phyloP scores from a whole-genome alignment of 2,888 invertebrate species.

The Synanthedon andrenaeformis region DNA sequence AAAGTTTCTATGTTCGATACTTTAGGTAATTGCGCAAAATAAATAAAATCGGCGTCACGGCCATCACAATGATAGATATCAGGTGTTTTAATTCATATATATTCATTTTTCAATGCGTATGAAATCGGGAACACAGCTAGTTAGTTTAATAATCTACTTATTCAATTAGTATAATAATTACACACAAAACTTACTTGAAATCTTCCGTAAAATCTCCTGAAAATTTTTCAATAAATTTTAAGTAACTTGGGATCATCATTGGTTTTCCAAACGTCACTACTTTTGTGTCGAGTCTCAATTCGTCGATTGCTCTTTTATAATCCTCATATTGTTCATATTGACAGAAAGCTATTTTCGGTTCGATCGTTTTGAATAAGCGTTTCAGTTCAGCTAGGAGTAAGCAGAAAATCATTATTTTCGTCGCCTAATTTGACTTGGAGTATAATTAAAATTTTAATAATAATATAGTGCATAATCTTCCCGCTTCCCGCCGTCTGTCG shows the following conservation, averaged over 20 bases:
- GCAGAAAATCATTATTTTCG: background rate
- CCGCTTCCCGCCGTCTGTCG: too few relatives aligned
- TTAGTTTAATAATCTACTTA: background rate
- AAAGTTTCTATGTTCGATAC: too few relatives aligned
- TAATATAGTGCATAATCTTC: too few relatives aligned
- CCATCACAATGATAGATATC: too few relatives aligned
- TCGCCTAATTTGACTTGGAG: too few relatives aligned
- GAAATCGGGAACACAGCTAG: too few relatives aligned
- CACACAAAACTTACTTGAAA: background rate
- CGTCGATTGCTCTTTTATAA: background rate
- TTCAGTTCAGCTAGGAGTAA: conserved; percentile 2
- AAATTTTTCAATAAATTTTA: background rate
- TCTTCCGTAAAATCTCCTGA: background rate
- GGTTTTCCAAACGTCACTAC: background rate
- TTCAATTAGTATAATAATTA: background rate
- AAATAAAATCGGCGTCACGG: too few relatives aligned
- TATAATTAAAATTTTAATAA: too few relatives aligned
- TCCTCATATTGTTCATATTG: background rate
- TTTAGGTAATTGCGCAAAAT: too few relatives aligned
- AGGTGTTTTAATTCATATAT: too few relatives aligned
- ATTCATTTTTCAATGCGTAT: too few relatives aligned
- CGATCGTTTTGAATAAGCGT: background rate
- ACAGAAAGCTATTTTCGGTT: conserved; percentile 1
- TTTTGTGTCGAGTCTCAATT: background rate
- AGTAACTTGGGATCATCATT: background rate